Evolutionary conservation across 2,888 invertebrate species (phyloP).

Genomic region (Noctua janthina): DNA sequence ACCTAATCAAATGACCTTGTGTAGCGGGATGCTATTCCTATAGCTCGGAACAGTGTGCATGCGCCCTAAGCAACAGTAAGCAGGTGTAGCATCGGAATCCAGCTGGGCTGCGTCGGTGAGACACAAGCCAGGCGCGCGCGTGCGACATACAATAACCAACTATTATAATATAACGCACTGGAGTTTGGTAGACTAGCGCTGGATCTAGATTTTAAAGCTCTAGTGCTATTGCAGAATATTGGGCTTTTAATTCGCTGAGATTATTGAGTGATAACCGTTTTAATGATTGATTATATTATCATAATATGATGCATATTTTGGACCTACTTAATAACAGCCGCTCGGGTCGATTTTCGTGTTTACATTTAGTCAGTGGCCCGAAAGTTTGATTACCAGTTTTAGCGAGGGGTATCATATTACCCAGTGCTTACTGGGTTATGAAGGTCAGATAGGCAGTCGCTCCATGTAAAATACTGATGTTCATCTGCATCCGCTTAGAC

Average conservation of each 20-base stretch:
- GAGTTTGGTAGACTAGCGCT: neutral
- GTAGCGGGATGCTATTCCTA: too few species aligned
- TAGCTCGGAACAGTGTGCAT: conserved; percentile 9
- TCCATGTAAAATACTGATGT: neutral
- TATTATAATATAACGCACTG: neutral
- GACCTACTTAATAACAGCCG: neutral
- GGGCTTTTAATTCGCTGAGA: neutral
- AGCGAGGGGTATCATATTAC: neutral
- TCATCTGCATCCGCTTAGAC: neutral
- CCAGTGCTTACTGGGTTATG: neutral
- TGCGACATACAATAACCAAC: conserved; percentile 39
- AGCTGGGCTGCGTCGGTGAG: conserved; percentile 49
- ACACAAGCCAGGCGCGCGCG: conserved; percentile 41
- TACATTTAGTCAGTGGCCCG: neutral
- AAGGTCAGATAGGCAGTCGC: neutral
- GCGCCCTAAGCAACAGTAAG: conserved; percentile 4
- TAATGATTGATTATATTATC: neutral
- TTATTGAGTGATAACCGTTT: neutral
- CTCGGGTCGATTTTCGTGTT: too few species aligned
- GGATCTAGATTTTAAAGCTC: conserved; percentile 10
- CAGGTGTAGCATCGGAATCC: conserved; percentile 53
- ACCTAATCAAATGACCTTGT: neutral
- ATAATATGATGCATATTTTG: neutral
- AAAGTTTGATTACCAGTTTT: neutral
- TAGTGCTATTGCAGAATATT: neutral